Evolutionary conservation across 2,888 invertebrate genomes (phyloP).

Genomic region (Anodontia alba): DNA sequence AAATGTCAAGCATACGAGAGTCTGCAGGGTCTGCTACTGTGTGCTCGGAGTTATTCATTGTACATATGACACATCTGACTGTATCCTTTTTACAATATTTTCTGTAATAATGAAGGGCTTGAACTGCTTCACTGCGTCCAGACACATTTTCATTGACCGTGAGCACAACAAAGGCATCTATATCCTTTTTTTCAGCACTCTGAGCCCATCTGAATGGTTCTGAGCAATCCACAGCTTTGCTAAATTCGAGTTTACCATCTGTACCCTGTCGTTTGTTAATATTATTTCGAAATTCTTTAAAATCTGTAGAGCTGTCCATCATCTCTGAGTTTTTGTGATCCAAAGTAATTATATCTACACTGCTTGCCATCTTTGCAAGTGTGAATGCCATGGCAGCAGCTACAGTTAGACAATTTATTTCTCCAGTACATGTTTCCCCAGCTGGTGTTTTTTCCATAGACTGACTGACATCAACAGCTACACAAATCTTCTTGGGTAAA

Average conservation of each 20-base stretch:
- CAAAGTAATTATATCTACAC: background rate
- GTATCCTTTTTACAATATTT: background rate
- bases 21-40: background rate
- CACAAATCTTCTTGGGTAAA: background rate
- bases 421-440: background rate
- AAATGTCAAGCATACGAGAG: background rate
- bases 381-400: background rate
- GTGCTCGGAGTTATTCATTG: background rate
- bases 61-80: background rate
- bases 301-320: background rate
- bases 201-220: background rate
- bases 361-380: background rate
- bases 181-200: background rate
- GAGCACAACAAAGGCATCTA: background rate
- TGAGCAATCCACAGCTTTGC: background rate
- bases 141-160: background rate
- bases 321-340: background rate
- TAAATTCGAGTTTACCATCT: no score
- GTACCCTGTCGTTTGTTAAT: no score
- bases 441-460: background rate
- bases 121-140: background rate
- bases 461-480: background rate
- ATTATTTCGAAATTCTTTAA: background rate
- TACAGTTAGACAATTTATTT: background rate
- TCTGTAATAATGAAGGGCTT: background rate